Conservation (phyloP, 1,140 invertebrate species). For the Tribolium castaneum region DNA sequence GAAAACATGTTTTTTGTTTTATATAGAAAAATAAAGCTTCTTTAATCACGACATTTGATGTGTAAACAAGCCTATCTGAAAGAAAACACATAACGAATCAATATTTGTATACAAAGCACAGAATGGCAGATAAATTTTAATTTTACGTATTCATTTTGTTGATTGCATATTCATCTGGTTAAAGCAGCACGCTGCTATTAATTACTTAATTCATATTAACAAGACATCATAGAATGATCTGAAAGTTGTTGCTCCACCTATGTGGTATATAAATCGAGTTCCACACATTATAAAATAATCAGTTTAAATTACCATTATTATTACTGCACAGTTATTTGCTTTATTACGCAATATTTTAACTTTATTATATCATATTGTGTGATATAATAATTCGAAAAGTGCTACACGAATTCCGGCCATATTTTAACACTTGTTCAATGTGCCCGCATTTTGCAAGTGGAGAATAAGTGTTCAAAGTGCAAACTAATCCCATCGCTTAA, state of each 20-base stretch:
- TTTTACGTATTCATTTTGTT: conserved; percentile 29
- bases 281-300: background rate
- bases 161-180: conserved; percentile 20
- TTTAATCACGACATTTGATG: background rate
- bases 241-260: background rate
- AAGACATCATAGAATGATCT: background rate
- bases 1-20: background rate
- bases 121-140: background rate
- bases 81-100: background rate
- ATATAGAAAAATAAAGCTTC: background rate
- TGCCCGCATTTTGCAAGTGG: too few relatives aligned
- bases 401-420: too few relatives aligned
- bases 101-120: conserved; percentile 16
- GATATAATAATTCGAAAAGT: background rate
- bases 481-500: conserved; percentile 7
- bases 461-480: background rate
- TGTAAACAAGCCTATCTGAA: conserved; percentile 1
- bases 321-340: background rate
- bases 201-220: conserved; percentile 29
- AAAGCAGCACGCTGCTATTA: conserved; percentile 1
- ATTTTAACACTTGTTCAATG: too few relatives aligned
- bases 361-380: background rate
- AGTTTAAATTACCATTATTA: background rate
- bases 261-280: background rate
- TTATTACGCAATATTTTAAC: background rate